These are phyloP conservation scores for Sebastes aleutianus DNA, from an alignment of 2,797 vertebrate species.

Conservation along the genomic window DNA sequence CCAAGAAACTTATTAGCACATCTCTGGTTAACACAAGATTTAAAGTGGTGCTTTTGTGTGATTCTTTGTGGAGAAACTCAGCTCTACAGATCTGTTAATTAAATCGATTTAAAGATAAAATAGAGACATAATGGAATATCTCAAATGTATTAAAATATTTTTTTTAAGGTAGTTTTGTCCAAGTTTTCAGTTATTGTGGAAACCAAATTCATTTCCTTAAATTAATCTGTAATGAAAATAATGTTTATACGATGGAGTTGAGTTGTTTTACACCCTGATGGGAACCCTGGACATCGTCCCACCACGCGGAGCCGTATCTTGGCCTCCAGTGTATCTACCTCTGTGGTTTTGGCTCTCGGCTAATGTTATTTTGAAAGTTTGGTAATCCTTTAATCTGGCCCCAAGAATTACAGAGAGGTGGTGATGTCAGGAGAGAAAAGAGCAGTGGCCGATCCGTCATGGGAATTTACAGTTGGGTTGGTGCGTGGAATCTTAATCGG, in stretches of 20 bases:
- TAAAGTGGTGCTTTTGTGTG: too few species aligned
- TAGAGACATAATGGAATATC: neutral
- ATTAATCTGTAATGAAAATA: neutral
- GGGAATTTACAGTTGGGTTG: slow-evolving; percentile 85
- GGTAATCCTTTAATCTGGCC: slow-evolving; percentile 80
- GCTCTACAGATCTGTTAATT: too few species aligned
- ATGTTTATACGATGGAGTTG: neutral
- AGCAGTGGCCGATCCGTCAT: slow-evolving; percentile 75
- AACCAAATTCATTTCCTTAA: neutral
- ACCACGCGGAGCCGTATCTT: neutral
- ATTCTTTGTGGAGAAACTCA: too few species aligned
- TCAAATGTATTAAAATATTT: neutral
- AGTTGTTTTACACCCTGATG: neutral
- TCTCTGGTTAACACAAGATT: too few species aligned
- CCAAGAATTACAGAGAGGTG: slow-evolving; percentile 76
- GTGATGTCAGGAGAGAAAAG: slow-evolving; percentile 82
- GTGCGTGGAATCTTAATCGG: slow-evolving; percentile 82
- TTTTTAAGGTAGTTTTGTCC: neutral
- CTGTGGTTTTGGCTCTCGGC: slow-evolving; percentile 24
- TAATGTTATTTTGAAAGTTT: slow-evolving; percentile 71
- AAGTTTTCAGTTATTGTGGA: neutral
- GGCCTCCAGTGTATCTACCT: slow-evolving; percentile 18
- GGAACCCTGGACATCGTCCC: neutral
- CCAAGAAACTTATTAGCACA: too few species aligned
- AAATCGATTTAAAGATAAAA: too few species aligned